Evolutionary conservation across 2,113 vertebrate species (phyloP), one percentile per base, ranked within the genome.

Genomic region (Sterna hirundo): DNA sequence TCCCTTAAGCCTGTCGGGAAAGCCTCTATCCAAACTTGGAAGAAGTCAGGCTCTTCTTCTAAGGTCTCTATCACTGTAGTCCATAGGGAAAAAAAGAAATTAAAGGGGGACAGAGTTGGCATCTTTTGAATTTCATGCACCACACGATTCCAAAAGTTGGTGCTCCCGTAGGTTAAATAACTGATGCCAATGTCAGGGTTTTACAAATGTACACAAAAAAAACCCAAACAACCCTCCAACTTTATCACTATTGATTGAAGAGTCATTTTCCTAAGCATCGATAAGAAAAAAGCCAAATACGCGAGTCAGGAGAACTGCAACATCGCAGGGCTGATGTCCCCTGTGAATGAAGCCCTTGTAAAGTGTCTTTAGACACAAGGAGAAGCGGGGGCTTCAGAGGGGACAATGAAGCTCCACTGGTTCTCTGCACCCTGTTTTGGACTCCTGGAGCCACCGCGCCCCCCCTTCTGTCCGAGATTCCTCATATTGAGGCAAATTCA

Each of bases 351-450:
- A 66, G 13, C 16, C 26, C 30, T 32, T 11, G 38, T 13, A 17
- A 69, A 25, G 23, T 14, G 14, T 11, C 46, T 42, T 27, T 3
- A 32, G 62, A 51, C n/a, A 69, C 8, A 1, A 1, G 46, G 42
- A 57, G 54, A 60, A 34, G 23, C 13, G 88, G 11, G 2, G 15
- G n/a, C 36, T 82, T 47, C 32, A 27, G 3, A 36, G 52, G 32
- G 15, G 38, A 30, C 10, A 10, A 7, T 0, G 61, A n/a, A 29
- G 15, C 23, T 40, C 30, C 49, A 5, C 7, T 10, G 29, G 1
- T 42, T 36, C n/a, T 23, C 27, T 54, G 29, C 38, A 22, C 0
- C 0, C 18, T n/a, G 5, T 32, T 69, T 68, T 34, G 60, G 46
- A n/a, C 25, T 70, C 66, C 27, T 55, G 80, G 30, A 0, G 1